A percentile compares a stretch with the other conserved stretches of the same genome.
These are phyloP conservation scores for Clarias fuscus DNA, from an alignment of 2,797 vertebrate species.

Conservation along the genomic window DNA sequence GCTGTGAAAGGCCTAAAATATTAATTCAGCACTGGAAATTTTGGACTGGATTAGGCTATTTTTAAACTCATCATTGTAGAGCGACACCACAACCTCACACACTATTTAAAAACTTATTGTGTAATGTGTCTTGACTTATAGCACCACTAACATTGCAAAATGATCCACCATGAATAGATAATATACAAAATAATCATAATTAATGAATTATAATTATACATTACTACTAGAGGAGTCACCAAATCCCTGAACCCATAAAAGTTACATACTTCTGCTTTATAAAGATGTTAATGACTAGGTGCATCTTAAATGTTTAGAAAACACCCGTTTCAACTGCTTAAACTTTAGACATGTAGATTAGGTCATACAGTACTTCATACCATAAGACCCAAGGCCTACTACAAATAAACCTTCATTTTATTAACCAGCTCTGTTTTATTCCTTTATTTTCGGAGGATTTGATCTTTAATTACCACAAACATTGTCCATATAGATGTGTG, in stretches of 20 bases:
- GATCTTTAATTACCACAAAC: slow-evolving; percentile 44
- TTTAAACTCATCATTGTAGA: not conserved
- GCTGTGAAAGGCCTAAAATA: not conserved
- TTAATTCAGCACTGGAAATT: not conserved
- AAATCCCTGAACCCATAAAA: not conserved
- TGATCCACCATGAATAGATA: not conserved
- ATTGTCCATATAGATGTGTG: slow-evolving; percentile 52
- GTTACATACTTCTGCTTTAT: slow-evolving; percentile 11
- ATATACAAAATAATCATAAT: too few species aligned
- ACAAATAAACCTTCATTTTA: slow-evolving; percentile 47
- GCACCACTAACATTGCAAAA: not conserved
- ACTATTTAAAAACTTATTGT: not conserved
- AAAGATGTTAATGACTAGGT: not conserved
- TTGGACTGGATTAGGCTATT: not conserved
- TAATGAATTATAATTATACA: too few species aligned
- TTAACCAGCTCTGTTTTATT: slow-evolving; percentile 29
- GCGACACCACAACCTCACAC: not conserved
- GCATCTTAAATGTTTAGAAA: slow-evolving; percentile 1
- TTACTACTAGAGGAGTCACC: not conserved
- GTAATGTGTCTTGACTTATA: not conserved
- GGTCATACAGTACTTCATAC: not conserved
- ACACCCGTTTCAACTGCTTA: not conserved
- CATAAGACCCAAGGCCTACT: not conserved
- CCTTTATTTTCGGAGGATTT: slow-evolving; percentile 38
- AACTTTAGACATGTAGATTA: not conserved